Base-by-base conservation (phyloP, 2,888 invertebrate species). In the Lasius platythorax region DNA sequence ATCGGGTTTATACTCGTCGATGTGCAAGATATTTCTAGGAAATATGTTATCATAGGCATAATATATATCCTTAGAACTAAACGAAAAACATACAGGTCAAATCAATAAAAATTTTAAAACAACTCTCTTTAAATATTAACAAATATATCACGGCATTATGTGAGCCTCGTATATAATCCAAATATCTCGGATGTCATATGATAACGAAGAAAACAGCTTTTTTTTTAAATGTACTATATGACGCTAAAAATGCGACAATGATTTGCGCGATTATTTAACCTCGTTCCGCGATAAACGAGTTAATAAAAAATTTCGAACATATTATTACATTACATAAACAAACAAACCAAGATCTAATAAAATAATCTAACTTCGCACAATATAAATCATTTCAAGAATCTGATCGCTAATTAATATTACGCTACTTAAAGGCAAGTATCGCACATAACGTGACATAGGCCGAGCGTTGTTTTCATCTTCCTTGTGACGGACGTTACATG, bases 1-100 rank as follows among this genome's bases (percentile, higher is more conserved):
- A 72, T 67, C 70, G 84, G 50, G 56, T 72, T 74, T 61, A 67
- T 83, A 81, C 78, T 88, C 82, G 74, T 90, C 87, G 90, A 88
- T 85, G 86, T 85, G 93, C 93, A 94, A 93, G 93, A 88, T 92
- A 90, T 90, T 91, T 91, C 91, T 93, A 93, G 93, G 93, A 94
- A 93, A 93, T 92, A 93, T 88, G 90, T 91, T 90, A 85, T 87
- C 91, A 37, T 74, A 86, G 76, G 79, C 63, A 53, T 70, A 79
- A 84, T 81, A 74, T 81, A 74, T 85, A 76, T 66, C 1, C 73
- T 81, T 89, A 87, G 12, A 76, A 40, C 78, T 84, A 90, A 82
- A 81, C 30, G 33, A 78, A 84, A 43, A 72, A 68, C 53, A 56
- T 76, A 82, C 58, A 84, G 56, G 75, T 83, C 58, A 87, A 84